Evolutionary conservation across 30 jellyfish, hydroid and myxozoan genomes (phyloP), one percentile per base, ranked within the genome.

Genomic region (Cassiopea andromeda): DNA sequence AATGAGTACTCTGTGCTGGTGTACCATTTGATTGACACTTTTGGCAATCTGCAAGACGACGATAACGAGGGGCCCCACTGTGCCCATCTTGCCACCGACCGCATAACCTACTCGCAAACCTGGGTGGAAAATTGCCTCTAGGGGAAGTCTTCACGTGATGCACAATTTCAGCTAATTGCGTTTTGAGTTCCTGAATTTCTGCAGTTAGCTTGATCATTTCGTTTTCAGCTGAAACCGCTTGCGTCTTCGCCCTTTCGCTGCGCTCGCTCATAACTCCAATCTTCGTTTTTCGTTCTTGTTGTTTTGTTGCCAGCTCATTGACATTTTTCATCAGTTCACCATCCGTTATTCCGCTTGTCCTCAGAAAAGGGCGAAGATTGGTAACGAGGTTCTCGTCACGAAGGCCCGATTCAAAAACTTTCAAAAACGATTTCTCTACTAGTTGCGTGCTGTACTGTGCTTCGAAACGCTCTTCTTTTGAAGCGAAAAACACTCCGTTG

Each of bases 361-460:
- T 73, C 83, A 73, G 50, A 69, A 69, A 44, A 3, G 78, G 78
- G 78, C 58, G 83, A n/a, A 73, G 83, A 73, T 73, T 73, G 47
- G 83, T 73, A 38, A 73, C 50, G 13, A 73, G 58, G 6, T 47
- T 17, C 60, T 73, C 58, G 58, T 73, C 60, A 50, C 83, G 58
- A n/a, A 73, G 60, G 54, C 83, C 83, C 3, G 83, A 19, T 38
- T 73, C 83, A 45, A 73, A 47, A n/a, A 59, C 50, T 45, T 73
- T 73, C 50, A 73, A 44, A 73, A 17, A 73, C 60, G 83, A 19
- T 15, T 73, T 73, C 58, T 73, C 60, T 1, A 73, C 15, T 2
- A 73, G 60, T 50, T 73, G 83, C 2, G 43, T 7, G 83, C 83
- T 73, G 60, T 73, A 73, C 50, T 73, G 60, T 4, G 49, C 4